phyloP scores from a whole-genome alignment of 2,888 invertebrate species.

The Watsonalla cultraria region DNA sequence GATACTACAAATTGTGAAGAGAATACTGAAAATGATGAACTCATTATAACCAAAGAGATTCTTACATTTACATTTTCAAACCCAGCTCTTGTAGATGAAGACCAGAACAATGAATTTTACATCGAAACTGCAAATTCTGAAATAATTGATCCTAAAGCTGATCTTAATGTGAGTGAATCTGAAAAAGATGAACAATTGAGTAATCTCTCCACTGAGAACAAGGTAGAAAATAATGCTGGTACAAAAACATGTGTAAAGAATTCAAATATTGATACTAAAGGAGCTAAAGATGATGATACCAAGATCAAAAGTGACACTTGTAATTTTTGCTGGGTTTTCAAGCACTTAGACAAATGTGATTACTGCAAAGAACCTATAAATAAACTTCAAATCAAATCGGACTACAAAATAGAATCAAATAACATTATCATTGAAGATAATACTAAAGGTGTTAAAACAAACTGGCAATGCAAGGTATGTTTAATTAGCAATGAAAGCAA shows the following conservation, averaged over 20 bases:
- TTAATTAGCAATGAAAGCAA: constrained; percentile 31
- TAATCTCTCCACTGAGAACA: constrained; percentile 14
- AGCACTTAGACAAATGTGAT: constrained; percentile 29
- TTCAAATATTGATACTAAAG: not conserved
- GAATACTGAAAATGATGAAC: not conserved
- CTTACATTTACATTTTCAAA: constrained; percentile 18
- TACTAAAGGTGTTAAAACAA: not conserved
- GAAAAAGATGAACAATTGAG: constrained; percentile 16
- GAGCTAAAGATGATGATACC: not conserved
- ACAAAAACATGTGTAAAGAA: not conserved
- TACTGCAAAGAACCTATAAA: constrained; percentile 28
- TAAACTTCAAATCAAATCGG: not conserved
- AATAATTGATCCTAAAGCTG: not conserved
- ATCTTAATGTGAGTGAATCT: constrained; percentile 9
- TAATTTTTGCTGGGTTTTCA: constrained; percentile 44
- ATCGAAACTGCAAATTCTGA: not conserved
- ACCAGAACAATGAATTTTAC: not conserved
- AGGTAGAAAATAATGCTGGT: not conserved
- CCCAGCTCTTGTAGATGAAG: constrained; percentile 12
- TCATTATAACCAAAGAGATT: not conserved
- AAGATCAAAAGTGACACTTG: constrained; percentile 17
- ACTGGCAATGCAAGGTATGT: constrained; percentile 48
- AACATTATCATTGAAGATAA: not conserved
- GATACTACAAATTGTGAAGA: not conserved
- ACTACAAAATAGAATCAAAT: not conserved